Conservation (phyloP, 2,797 vertebrate species). For the Enteromius viviparus region DNA sequence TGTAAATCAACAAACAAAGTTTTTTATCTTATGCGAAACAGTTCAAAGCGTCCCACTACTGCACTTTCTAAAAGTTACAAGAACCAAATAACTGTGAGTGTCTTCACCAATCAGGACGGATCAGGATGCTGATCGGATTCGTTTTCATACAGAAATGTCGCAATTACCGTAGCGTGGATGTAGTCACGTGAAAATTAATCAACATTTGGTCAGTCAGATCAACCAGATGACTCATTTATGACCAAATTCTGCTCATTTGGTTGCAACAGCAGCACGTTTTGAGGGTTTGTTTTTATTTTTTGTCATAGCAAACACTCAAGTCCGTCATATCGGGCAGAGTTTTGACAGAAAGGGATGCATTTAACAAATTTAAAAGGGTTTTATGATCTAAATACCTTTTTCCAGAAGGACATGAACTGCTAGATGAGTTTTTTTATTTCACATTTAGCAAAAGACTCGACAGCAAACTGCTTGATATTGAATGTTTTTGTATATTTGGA, state of each 20-base stretch:
- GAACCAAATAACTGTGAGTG: neutral
- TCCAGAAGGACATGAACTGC: neutral
- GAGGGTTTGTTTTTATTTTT: neutral
- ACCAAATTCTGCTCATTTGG: neutral
- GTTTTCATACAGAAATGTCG: neutral
- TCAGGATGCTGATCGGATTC: neutral
- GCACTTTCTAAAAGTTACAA: neutral
- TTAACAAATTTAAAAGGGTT: constrained; percentile 12
- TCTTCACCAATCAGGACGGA: neutral
- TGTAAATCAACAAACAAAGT: too few species aligned
- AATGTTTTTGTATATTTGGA: constrained; percentile 37
- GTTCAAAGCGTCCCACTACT: neutral
- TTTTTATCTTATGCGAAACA: too few species aligned
- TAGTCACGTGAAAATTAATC: neutral
- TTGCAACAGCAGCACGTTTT: neutral
- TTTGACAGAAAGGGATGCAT: constrained; percentile 30
- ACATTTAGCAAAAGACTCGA: neutral
- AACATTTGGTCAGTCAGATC: neutral
- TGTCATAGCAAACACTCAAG: constrained; percentile 3
- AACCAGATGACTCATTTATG: neutral
- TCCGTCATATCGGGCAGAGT: neutral
- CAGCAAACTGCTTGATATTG: constrained; percentile 26
- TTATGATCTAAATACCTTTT: constrained; percentile 4
- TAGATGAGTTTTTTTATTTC: neutral
- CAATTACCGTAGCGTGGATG: neutral